These are phyloP conservation scores for Dasypolia templi DNA, from an alignment of 2,888 invertebrate species.

Conservation along the genomic window DNA sequence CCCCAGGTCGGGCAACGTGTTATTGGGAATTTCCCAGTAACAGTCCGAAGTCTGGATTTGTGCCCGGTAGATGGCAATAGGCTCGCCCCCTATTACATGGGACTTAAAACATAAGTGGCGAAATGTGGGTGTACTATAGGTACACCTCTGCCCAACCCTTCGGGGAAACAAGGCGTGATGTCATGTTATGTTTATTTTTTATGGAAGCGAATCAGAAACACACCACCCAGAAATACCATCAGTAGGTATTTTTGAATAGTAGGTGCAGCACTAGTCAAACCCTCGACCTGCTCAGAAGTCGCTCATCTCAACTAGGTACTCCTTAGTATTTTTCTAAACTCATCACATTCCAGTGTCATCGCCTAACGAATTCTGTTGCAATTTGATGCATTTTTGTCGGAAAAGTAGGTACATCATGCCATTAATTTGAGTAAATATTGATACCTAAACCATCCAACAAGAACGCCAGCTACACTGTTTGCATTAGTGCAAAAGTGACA, in stretches of 20 bases:
- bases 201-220: not conserved
- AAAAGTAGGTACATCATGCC: not conserved
- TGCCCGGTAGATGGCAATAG: too few species aligned
- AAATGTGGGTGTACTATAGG: too few species aligned
- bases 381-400: not conserved
- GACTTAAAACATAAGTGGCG: too few species aligned
- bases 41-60: too few species aligned
- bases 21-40: too few species aligned
- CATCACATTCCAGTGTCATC: not conserved
- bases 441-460: not conserved
- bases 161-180: too few species aligned
- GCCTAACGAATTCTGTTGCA: not conserved
- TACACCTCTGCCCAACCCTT: too few species aligned
- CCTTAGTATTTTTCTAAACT: not conserved
- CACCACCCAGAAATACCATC: not conserved
- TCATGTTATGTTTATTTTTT: not conserved
- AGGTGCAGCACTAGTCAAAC: not conserved
- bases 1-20: too few species aligned
- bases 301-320: not conserved
- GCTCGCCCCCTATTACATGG: too few species aligned
- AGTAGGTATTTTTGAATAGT: not conserved
- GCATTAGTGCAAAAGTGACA: too few species aligned
- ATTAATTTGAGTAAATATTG: not conserved
- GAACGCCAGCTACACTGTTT: slow-evolving; percentile 1
- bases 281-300: not conserved